A percentile compares a stretch with the other conserved stretches of the same genome.
These are phyloP conservation scores for Caenorhabditis sulstoni DNA, from an alignment of 2,888 invertebrate genomes.

Conservation along the genomic window DNA sequence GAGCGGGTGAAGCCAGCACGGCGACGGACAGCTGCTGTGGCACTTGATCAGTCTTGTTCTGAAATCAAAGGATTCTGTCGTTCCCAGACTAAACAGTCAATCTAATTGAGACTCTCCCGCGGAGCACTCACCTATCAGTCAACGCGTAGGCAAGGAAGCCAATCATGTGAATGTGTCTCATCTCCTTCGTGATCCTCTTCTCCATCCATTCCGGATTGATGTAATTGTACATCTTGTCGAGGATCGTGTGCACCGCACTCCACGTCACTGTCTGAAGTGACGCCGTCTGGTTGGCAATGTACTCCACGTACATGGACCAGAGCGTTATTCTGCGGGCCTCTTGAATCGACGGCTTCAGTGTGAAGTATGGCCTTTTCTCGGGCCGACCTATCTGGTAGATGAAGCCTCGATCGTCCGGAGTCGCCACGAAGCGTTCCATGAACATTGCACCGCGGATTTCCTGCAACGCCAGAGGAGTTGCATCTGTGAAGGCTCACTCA, in stretches of 20 bases:
- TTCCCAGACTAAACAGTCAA: not conserved
- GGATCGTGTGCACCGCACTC: not conserved
- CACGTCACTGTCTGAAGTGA: no score
- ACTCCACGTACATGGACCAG: not conserved
- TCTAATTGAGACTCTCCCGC: no score
- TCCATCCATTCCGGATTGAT: not conserved
- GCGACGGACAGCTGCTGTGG: not conserved
- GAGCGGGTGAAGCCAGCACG: constrained; percentile 5
- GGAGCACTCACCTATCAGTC: constrained; percentile 1
- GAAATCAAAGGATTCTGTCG: not conserved
- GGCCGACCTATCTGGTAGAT: constrained; percentile 3
- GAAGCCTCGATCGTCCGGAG: constrained; percentile 1
- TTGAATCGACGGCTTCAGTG: constrained; percentile 8
- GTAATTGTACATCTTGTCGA: not conserved
- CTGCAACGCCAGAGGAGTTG: not conserved
- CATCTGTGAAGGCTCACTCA: not conserved
- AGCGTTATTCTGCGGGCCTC: not conserved
- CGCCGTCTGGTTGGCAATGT: no score
- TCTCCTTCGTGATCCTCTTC: not conserved
- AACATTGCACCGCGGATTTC: constrained; percentile 1
- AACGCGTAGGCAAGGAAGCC: constrained; percentile 8
- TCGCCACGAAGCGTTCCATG: constrained; percentile 22
- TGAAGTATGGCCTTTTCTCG: constrained; percentile 16
- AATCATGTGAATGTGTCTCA: constrained; percentile 7
- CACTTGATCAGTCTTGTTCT: constrained; percentile 11